Evolutionary conservation across 2,888 invertebrate species (phyloP).

Genomic region (Epinotia bilunana): DNA sequence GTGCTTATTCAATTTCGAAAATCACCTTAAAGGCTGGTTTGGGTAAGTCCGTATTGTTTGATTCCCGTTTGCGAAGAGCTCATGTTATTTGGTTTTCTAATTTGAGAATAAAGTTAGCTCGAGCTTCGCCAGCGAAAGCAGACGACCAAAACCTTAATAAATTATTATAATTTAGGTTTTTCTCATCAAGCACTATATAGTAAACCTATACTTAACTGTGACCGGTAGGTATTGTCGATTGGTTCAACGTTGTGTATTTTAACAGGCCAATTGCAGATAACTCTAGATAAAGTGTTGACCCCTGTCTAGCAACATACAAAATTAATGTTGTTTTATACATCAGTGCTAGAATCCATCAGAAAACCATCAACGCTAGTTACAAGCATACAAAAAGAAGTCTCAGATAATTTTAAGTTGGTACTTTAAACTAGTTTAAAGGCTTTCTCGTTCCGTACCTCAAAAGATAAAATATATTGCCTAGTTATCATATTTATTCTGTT

Average conservation of each 20-base stretch:
- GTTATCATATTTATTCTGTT: not conserved
- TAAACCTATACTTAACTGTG: not conserved
- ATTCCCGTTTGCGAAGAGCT: not conserved
- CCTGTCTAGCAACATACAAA: constrained; percentile 12
- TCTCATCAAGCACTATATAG: constrained; percentile 16
- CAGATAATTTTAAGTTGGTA: no score
- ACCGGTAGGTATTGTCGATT: constrained; percentile 10
- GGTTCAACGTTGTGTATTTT: constrained; percentile 30
- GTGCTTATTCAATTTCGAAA: constrained; percentile 26
- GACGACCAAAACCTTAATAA: not conserved
- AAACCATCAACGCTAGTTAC: no score
- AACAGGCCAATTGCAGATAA: constrained; percentile 35
- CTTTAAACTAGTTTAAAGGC: no score
- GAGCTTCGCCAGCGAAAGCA: not conserved
- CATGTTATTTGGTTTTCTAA: not conserved
- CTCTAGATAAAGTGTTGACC: constrained; percentile 42
- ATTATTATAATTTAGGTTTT: not conserved
- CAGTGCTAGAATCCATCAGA: no score
- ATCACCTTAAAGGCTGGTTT: not conserved
- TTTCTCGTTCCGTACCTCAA: no score
- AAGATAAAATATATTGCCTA: not conserved
- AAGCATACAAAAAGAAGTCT: no score
- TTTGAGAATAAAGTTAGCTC: no score
- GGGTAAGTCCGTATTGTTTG: not conserved
- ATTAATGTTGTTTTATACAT: no score